Percentiles rank a stretch among this genome's conserved stretches.
phyloP scores from a whole-genome alignment of 2,888 invertebrate genomes.

The Lasioglossum vierecki region DNA sequence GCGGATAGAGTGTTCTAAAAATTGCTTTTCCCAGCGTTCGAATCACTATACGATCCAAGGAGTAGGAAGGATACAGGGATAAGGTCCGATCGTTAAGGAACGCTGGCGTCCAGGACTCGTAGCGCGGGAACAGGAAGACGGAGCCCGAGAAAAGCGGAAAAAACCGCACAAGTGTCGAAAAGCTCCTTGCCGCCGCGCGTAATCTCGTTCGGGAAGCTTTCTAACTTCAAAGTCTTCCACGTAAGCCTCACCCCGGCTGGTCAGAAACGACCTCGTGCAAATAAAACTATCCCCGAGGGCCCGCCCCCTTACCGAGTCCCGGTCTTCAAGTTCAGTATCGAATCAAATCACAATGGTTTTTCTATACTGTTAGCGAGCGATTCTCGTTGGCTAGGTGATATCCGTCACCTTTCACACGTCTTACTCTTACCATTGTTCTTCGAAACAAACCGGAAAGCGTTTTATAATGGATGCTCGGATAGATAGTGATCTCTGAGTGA shows the following conservation, averaged over 20 bases:
- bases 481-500: no score
- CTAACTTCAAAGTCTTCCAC: slow-evolving; percentile 74
- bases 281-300: slow-evolving; percentile 58
- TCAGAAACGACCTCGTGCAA: slow-evolving; percentile 52
- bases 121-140: background rate
- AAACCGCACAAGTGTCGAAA: slow-evolving; percentile 75
- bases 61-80: background rate
- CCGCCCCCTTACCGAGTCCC: background rate
- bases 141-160: slow-evolving; percentile 26
- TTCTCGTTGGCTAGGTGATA: background rate
- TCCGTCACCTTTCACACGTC: background rate
- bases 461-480: background rate
- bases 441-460: background rate
- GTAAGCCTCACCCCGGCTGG: slow-evolving; percentile 64
- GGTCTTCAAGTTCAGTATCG: slow-evolving; percentile 10
- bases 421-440: background rate
- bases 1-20: background rate
- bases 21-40: background rate
- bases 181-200: slow-evolving; percentile 66
- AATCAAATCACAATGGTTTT: slow-evolving; percentile 54
- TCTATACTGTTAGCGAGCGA: slow-evolving; percentile 29
- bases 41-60: background rate
- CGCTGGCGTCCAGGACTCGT: slow-evolving; percentile 30
- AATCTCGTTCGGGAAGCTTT: slow-evolving; percentile 79
- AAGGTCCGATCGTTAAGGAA: slow-evolving; percentile 30